Base-by-base conservation (phyloP, 2,888 invertebrate genomes). In the Watsonalla binaria region DNA sequence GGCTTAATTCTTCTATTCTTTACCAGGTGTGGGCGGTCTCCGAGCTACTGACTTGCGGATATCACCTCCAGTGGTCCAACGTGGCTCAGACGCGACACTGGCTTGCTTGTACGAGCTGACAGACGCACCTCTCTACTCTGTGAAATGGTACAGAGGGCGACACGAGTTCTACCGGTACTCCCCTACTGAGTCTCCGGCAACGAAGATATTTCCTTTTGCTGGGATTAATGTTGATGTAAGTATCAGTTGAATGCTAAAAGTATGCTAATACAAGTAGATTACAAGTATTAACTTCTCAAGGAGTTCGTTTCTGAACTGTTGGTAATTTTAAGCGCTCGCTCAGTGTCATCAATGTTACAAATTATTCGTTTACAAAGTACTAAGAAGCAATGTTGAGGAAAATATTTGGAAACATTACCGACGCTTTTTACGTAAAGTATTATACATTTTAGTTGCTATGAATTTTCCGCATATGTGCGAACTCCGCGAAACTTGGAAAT, bases 201-300 rank as follows among this genome's bases (percentile, higher is more conserved):
- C 93, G 5, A 94, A 93, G 84, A 92, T 93, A 65, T 94, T 94
- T 68, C 92, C 92, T 0, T 93, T 93, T 59, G 92, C 93, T 37
- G 94, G 93, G 59, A 93, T 94, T 59, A 92, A 92, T 76, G 93
- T 94, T 66, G 94, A 94, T 80, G 94, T 94, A 74, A 92, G 93
- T 93, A 62, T 49, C 54, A 9, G 49, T 51, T 48, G 35, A 51
- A 52, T 46, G 45, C 54, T n/a, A n/a, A n/a, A n/a, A n/a, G n/a
- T n/a, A n/a, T n/a, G n/a, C n/a, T n/a, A n/a, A n/a, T n/a, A n/a
- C n/a, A n/a, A n/a, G n/a, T n/a, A n/a, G n/a, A n/a, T n/a, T n/a
- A n/a, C n/a, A n/a, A n/a, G n/a, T n/a, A n/a, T n/a, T n/a, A n/a
- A n/a, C n/a, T n/a, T n/a, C n/a, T n/a, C n/a, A n/a, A n/a, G n/a